Percentiles rank a stretch among this genome's conserved stretches.
Evolutionary conservation across 1,140 invertebrate genomes (phyloP).

Genomic region (Drosophila obscura): DNA sequence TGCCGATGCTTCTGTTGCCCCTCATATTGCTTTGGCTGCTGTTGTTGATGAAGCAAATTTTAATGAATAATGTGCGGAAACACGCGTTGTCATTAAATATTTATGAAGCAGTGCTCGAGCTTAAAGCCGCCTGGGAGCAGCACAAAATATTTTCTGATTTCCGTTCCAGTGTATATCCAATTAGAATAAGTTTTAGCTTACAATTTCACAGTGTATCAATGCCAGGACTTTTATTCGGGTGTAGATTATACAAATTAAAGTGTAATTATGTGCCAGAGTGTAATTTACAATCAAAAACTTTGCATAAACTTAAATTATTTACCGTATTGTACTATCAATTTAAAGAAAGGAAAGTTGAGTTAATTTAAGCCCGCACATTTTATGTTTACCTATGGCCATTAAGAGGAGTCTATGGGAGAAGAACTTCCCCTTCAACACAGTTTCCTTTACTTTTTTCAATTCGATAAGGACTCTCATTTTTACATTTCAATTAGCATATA

Average conservation of each 20-base stretch:
- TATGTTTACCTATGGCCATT: conserved; percentile 11
- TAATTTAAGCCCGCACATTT: conserved; percentile 10
- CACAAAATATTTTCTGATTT: too few species aligned
- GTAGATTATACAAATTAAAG: neutral
- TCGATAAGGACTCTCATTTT: conserved; percentile 39
- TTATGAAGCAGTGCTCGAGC: conserved; percentile 46
- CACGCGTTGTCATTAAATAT: conserved; percentile 75
- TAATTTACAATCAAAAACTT: neutral
- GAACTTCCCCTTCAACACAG: conserved; percentile 4
- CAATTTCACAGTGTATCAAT: neutral
- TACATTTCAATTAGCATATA: conserved; percentile 67
- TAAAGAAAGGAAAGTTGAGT: neutral
- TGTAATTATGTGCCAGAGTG: neutral
- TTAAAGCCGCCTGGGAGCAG: conserved; percentile 11
- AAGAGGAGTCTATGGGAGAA: conserved; percentile 1
- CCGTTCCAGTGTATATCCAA: neutral
- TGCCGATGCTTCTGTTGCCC: conserved; percentile 17
- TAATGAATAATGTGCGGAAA: conserved; percentile 80
- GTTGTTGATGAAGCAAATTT: conserved; percentile 75
- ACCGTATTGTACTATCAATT: too few species aligned
- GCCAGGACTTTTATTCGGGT: neutral
- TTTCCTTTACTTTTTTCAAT: conserved; percentile 22
- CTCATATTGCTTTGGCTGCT: conserved; percentile 6
- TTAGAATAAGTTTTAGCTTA: conserved; percentile 8
- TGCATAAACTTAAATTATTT: too few species aligned